Evolutionary conservation across 2,113 vertebrate genomes (phyloP).

Genomic region (Callaeas wilsoni): DNA sequence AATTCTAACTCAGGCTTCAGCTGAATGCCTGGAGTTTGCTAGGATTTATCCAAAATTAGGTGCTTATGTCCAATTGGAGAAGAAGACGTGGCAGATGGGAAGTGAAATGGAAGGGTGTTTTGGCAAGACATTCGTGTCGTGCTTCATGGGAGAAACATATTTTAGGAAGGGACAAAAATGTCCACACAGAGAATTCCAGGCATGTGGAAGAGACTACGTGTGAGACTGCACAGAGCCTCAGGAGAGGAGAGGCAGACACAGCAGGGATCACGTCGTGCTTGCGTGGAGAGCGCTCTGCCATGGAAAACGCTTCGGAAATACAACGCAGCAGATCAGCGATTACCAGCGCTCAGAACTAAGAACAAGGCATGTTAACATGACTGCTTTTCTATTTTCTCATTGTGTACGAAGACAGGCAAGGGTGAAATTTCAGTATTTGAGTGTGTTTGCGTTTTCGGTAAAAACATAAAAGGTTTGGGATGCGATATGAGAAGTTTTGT

Average conservation of each 20-base stretch:
- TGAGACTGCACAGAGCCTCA: neutral
- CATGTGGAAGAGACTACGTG: neutral
- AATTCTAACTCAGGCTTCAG: neutral
- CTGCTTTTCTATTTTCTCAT: neutral
- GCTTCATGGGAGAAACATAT: neutral
- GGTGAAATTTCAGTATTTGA: neutral
- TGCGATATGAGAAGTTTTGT: neutral
- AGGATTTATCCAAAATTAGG: slow-evolving; percentile 15
- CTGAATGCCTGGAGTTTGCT: neutral
- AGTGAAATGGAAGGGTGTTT: neutral
- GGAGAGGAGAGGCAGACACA: neutral
- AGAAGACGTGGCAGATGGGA: neutral
- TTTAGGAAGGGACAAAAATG: neutral
- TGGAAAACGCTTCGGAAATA: neutral
- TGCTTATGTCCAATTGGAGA: neutral
- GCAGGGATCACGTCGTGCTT: neutral
- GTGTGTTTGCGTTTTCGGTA: neutral
- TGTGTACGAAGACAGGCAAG: neutral
- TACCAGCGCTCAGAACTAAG: neutral
- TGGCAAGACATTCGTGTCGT: neutral
- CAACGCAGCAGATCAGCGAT: fast-evolving
- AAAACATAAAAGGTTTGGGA: neutral
- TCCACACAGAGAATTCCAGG: neutral
- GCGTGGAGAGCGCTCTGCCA: fast-evolving
- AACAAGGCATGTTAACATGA: neutral